Percentiles rank a stretch among this genome's conserved stretches.
Conservation (phyloP, 2,888 invertebrate species). For the Drosophila paranaensis region DNA sequence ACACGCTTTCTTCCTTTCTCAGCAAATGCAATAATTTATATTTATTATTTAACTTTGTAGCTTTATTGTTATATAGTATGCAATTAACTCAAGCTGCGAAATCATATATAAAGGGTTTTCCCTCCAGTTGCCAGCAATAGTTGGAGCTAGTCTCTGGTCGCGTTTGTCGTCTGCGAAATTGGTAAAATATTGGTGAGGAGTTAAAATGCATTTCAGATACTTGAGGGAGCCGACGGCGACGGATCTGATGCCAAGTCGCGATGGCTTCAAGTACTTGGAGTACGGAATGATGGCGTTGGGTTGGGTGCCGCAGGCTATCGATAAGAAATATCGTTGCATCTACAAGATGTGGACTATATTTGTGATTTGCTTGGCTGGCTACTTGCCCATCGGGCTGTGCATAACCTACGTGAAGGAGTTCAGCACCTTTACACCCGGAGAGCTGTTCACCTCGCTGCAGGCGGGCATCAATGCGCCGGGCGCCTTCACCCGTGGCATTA, state of each 20-base stretch:
- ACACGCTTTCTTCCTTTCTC: neutral
- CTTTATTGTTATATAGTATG: conserved; percentile 13
- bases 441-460: conserved; percentile 57
- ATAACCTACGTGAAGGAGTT: conserved; percentile 36
- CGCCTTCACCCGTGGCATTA: conserved; percentile 23
- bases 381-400: conserved; percentile 35
- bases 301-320: conserved; percentile 26
- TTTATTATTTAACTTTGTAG: neutral
- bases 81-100: conserved; percentile 10
- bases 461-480: conserved; percentile 39
- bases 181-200: neutral
- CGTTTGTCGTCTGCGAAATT: neutral
- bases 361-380: conserved; percentile 17
- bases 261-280: conserved; percentile 39
- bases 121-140: conserved; percentile 6
- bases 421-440: conserved; percentile 44
- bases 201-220: conserved; percentile 32
- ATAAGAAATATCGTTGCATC: neutral
- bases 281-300: conserved; percentile 31
- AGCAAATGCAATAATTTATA: neutral
- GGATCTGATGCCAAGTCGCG: conserved; percentile 34
- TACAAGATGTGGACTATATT: conserved; percentile 18
- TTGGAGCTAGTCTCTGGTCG: neutral
- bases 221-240: conserved; percentile 24
- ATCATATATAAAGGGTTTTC: conserved; percentile 20